Percentiles rank a stretch among this genome's conserved stretches.
phyloP scores from a whole-genome alignment of 1,140 invertebrate species.

The Bactericera cockerelli region DNA sequence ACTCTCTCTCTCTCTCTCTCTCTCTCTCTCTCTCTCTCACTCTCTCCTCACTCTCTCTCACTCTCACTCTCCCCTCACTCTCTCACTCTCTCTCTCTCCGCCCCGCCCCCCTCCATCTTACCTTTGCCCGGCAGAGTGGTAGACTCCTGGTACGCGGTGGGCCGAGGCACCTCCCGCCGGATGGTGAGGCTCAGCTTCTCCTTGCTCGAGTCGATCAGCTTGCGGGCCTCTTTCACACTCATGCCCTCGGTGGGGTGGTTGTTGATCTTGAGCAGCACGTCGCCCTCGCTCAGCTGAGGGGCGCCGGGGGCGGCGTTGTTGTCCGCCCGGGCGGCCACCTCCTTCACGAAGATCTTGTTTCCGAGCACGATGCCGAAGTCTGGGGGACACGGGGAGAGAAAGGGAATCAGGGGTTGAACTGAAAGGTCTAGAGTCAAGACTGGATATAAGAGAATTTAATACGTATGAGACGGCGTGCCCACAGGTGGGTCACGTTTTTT shows the following conservation, averaged over 20 bases:
- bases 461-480: too few relatives aligned
- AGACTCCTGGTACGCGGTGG: slow-evolving; percentile 19
- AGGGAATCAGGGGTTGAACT: too few relatives aligned
- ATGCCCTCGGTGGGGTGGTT: slow-evolving; percentile 69
- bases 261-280: slow-evolving; percentile 78
- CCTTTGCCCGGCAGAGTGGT: slow-evolving; percentile 24
- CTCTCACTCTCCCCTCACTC: too few relatives aligned
- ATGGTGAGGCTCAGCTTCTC: slow-evolving; percentile 81
- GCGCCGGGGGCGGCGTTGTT: slow-evolving; percentile 25
- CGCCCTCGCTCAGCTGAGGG: slow-evolving; percentile 61
- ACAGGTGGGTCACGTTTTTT: too few relatives aligned
- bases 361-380: slow-evolving; percentile 94
- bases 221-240: slow-evolving; percentile 84
- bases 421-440: too few relatives aligned
- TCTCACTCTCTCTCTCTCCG: too few relatives aligned
- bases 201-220: slow-evolving; percentile 81
- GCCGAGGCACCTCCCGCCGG: slow-evolving; percentile 41
- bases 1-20: too few relatives aligned
- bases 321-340: slow-evolving; percentile 31
- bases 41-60: too few relatives aligned
- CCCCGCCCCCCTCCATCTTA: too few relatives aligned
- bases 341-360: slow-evolving; percentile 49
- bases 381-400: too few relatives aligned
- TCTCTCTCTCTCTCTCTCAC: too few relatives aligned
- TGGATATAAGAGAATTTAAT: too few relatives aligned